Evolutionary conservation across 2,797 vertebrate species (phyloP).

Genomic region (Tapirus indicus): DNA sequence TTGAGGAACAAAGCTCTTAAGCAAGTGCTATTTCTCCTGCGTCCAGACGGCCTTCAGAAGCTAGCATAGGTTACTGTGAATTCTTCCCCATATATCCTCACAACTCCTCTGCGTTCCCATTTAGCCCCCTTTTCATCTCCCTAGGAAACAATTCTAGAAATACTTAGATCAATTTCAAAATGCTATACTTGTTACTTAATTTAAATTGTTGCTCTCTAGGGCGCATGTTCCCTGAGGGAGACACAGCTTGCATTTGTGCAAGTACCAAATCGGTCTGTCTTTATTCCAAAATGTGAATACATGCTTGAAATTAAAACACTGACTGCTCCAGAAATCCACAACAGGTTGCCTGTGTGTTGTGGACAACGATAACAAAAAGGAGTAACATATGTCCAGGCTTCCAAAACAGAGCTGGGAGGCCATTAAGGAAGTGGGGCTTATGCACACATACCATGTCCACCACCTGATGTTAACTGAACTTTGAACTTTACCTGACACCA

Average conservation of each 20-base stretch:
- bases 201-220: not conserved
- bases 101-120: not conserved
- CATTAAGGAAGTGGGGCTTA: too few relatives aligned
- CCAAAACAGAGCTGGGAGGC: too few relatives aligned
- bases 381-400: too few relatives aligned
- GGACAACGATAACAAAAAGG: too few relatives aligned
- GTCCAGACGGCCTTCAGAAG: not conserved
- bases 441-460: too few relatives aligned
- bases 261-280: not conserved
- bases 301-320: conserved; percentile 68
- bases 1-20: not conserved
- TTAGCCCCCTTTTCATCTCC: not conserved
- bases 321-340: conserved; percentile 6
- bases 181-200: not conserved
- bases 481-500: too few relatives aligned
- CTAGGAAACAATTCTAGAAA: conserved; percentile 40
- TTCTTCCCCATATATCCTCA: not conserved
- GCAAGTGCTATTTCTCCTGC: not conserved
- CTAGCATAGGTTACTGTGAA: not conserved
- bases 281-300: not conserved
- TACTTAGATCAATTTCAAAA: conserved; percentile 27
- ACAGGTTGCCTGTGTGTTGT: not conserved
- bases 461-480: too few relatives aligned
- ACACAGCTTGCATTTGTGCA: not conserved
- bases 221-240: not conserved